Conservation (phyloP, 2,113 vertebrate species). For the Phalacrocorax carbo region DNA sequence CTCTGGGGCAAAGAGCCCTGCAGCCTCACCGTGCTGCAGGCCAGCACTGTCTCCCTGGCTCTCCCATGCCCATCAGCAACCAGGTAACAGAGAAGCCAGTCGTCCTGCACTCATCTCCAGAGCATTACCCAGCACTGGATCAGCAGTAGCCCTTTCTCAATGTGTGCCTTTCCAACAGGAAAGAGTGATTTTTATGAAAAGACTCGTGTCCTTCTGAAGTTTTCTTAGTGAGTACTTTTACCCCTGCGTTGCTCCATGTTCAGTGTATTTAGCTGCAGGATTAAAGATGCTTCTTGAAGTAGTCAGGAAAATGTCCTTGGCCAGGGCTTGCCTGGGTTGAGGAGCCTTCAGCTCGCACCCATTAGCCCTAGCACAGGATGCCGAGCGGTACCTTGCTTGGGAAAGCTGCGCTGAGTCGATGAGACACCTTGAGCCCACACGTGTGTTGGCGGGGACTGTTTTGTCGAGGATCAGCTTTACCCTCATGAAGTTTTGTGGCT, state of each 20-base stretch:
- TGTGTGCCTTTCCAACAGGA: not conserved
- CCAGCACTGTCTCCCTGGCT: not conserved
- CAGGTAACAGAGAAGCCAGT: not conserved
- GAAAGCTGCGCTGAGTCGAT: not conserved
- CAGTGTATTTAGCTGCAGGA: not conserved
- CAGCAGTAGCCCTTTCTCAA: not conserved
- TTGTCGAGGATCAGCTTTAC: fast-evolving
- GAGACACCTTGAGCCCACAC: fast-evolving
- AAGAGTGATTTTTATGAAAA: not conserved
- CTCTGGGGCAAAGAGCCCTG: not conserved
- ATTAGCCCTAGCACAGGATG: not conserved
- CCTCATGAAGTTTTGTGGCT: fast-evolving
- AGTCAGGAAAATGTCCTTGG: not conserved
- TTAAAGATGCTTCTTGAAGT: not conserved
- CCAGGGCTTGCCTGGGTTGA: fast-evolving
- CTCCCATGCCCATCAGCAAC: not conserved
- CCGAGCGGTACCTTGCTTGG: fast-evolving
- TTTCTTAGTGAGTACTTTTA: not conserved
- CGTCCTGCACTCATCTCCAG: not conserved
- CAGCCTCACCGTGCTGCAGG: not conserved
- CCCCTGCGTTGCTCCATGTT: fast-evolving
- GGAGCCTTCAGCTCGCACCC: not conserved
- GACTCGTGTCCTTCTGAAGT: not conserved
- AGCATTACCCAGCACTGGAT: not conserved
- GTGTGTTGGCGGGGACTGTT: not conserved